Base-by-base conservation (phyloP, 2,797 vertebrate genomes). In the Hoplostethus mediterraneus region DNA sequence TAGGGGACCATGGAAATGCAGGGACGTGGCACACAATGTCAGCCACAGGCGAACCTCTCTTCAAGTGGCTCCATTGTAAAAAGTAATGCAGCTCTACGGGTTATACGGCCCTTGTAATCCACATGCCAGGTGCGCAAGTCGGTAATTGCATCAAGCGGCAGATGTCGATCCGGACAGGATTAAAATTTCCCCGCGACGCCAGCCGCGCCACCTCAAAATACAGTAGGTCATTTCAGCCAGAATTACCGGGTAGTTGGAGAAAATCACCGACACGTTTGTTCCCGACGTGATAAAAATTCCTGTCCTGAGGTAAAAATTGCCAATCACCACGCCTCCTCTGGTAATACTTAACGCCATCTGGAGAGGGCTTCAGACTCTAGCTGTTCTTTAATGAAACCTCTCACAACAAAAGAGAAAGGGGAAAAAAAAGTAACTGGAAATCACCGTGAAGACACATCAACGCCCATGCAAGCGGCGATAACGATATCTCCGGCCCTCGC, bases 381-480 rank as follows among this genome's bases (percentile, higher is more conserved):
- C 2, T 49, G 47, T 73, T 60, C 33, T 67, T 64, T 62, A 48
- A 67, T 67, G 42, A 53, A 73, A 54, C 54, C 71, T 66, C 65
- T 77, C 48, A 36, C 55, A 33, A 36, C n/a, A 49, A 44, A 75
- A 52, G 59, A 36, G 28, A 63, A 38, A 10, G 11, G 21, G 21
- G 1, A 62, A 73, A 21, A 62, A 73, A 69, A 67, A 45, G 49
- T 10, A 21, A 7, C 10, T 28, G n/a, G 44, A 53, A 52, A 40
- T 40, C 40, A 40, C 63, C 56, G 60, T 63, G 49, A 64, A 73
- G 52, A 60, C 40, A 40, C 59, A 64, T 76, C 36, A 67, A 40
- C 16, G 11, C 66, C 42, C 48, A 66, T 47, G 44, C 40, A 40
- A 40, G 3, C 33, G 7, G 4, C 10, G 8, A 40, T 40, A 40